Base-by-base conservation (phyloP, 2,888 invertebrate species). In the Heliconius ethilla region DNA sequence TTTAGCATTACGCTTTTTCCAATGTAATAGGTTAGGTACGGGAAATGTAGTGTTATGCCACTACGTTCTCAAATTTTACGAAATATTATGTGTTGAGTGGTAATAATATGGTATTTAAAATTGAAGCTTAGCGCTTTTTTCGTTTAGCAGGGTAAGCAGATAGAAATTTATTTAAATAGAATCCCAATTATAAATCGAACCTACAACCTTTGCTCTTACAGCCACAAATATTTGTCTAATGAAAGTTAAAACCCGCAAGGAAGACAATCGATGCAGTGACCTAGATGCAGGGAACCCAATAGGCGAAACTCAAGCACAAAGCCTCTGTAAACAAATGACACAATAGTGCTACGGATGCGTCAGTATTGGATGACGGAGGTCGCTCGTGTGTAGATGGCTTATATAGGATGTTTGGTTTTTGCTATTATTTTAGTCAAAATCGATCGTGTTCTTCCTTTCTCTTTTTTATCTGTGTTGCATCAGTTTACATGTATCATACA, bases 291-390 rank as follows among this genome's bases (percentile, higher is more conserved):
- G 83, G 82, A 81, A 83, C 81, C 78, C 82, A 82, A 84, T 86
- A 83, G 82, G 76, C 78, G 80, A 80, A 77, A 78, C 81, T 78
- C 75, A 51, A 76, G 75, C 77, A 79, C 79, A 82, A 79, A 82
- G 82, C 75, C 79, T 67, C 67, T 76, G 78, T 78, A 79, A 78
- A 77, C 75, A 75, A 76, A 81, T 80, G 89, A 89, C 63, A 87
- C 80, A 82, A 82, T 88, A 86, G 78, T 82, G 79, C 81, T 89
- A 88, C 93, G 87, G 92, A 90, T 88, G 87, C 91, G 91, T 88
- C 87, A 87, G 87, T 89, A 90, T 90, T 90, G 87, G 89, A 90
- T 90, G 87, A 86, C 84, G 85, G 87, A 85, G 78, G 77, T 78
- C 87, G 88, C 88, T 88, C 87, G 87, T 80, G 74, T 85, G 45